A percentile compares a stretch with the other conserved stretches of the same genome.
Conservation (phyloP, 1,140 invertebrate species). For the Ceratitis capitata region DNA sequence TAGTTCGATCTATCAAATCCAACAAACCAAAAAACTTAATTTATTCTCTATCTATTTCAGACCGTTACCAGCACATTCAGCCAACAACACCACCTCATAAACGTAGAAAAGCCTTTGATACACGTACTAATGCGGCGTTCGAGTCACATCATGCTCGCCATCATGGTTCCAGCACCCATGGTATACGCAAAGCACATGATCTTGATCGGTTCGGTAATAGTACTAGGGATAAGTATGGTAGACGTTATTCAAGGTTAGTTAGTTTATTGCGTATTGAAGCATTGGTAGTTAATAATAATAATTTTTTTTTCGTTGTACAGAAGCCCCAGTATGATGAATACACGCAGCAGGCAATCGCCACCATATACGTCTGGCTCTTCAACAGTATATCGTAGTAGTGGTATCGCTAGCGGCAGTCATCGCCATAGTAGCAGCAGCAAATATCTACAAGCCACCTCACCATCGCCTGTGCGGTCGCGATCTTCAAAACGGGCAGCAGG, state of each 20-base stretch:
- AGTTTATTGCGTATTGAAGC: too few species aligned
- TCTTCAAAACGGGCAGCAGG: constrained; percentile 51
- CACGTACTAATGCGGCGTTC: constrained; percentile 38
- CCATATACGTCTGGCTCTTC: constrained; percentile 42
- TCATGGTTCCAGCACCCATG: constrained; percentile 46
- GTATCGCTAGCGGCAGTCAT: constrained; percentile 35
- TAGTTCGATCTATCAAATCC: not conserved
- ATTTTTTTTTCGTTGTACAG: constrained; percentile 42
- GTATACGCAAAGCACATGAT: constrained; percentile 44
- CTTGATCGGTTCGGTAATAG: constrained; percentile 55
- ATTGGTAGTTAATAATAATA: too few species aligned
- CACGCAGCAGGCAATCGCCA: constrained; percentile 53
- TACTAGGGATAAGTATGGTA: constrained; percentile 56
- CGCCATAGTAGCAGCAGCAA: constrained; percentile 49
- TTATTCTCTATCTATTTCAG: constrained; percentile 4
- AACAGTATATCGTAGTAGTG: constrained; percentile 49
- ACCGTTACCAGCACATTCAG: constrained; percentile 52
- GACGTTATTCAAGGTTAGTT: constrained; percentile 53
- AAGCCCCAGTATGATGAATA: constrained; percentile 54
- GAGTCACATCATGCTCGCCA: constrained; percentile 54
- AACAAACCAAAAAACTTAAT: not conserved
- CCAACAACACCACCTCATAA: constrained; percentile 59
- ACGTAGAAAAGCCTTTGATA: constrained; percentile 59
- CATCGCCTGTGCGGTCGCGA: constrained; percentile 51
- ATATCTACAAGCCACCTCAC: constrained; percentile 52